phyloP scores from a whole-genome alignment of 2,797 vertebrate species.

The Pelodytes ibericus region DNA sequence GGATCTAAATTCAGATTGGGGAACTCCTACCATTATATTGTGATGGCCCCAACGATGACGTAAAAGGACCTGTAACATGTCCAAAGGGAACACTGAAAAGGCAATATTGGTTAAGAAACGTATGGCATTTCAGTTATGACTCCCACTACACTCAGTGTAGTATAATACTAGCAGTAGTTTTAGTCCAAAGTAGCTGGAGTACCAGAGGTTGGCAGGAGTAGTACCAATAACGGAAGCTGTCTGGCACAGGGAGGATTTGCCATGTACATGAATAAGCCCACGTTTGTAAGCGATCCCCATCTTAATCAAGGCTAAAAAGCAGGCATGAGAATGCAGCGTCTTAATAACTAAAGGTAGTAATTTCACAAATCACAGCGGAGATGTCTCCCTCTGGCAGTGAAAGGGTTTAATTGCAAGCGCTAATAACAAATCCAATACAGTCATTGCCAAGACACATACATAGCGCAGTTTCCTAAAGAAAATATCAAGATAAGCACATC shows the following conservation, averaged over 20 bases:
- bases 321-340: not conserved
- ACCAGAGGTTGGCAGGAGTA: not conserved
- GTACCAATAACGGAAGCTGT: not conserved
- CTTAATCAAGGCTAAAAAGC: not conserved
- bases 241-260: not conserved
- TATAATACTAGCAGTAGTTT: too few relatives aligned
- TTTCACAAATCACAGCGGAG: not conserved
- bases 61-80: conserved; percentile 21
- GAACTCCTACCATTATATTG: conserved; percentile 30
- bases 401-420: not conserved
- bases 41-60: conserved; percentile 7
- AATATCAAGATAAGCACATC: not conserved
- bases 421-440: not conserved
- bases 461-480: not conserved
- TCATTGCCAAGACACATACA: not conserved
- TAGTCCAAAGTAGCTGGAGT: too few relatives aligned
- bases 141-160: not conserved
- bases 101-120: not conserved
- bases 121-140: not conserved
- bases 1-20: conserved; percentile 1
- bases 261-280: not conserved
- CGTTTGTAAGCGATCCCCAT: too few relatives aligned
- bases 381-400: conserved; percentile 4
- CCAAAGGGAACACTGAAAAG: not conserved
- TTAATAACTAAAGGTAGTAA: not conserved